These are phyloP conservation scores for Euwallacea fornicatus DNA, from an alignment of 1,140 invertebrate genomes.

Conservation along the genomic window DNA sequence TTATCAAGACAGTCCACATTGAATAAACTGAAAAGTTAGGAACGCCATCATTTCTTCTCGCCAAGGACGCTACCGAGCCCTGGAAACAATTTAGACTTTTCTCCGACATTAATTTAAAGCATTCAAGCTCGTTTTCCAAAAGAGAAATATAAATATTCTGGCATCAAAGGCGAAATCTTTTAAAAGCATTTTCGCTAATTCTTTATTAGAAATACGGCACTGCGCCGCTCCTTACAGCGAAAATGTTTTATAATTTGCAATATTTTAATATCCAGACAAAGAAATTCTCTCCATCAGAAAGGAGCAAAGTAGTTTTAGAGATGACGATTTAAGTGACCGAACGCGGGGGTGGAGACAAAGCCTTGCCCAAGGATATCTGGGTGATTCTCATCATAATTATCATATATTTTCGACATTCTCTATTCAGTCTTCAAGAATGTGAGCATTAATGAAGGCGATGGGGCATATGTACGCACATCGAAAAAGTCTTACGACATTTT, in stretches of 20 bases:
- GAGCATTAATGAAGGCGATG: no score
- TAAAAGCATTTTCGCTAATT: conserved; percentile 31
- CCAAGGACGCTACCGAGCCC: conserved; percentile 4
- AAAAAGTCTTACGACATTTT: no score
- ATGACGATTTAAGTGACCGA: no score
- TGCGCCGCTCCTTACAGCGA: conserved; percentile 16
- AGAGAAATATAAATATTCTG: conserved; percentile 34
- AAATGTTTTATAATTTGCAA: conserved; percentile 23
- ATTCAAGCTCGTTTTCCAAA: conserved; percentile 25
- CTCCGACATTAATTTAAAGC: conserved; percentile 28
- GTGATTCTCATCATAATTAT: no score
- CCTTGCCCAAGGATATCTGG: no score
- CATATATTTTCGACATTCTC: no score
- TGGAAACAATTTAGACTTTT: conserved; percentile 29
- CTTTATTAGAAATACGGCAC: conserved; percentile 24
- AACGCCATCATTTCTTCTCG: conserved; percentile 9
- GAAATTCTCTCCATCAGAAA: not conserved
- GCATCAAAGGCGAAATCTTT: conserved; percentile 32
- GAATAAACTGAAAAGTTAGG: conserved; percentile 9
- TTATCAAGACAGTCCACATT: conserved; percentile 10
- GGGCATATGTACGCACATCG: no score
- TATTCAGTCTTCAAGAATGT: no score
- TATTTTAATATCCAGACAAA: conserved; percentile 13
- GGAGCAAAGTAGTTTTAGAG: no score
- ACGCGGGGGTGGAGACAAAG: no score